These are phyloP conservation scores for Phragmatobia fuliginosa DNA, from an alignment of 2,888 invertebrate genomes.

Conservation along the genomic window DNA sequence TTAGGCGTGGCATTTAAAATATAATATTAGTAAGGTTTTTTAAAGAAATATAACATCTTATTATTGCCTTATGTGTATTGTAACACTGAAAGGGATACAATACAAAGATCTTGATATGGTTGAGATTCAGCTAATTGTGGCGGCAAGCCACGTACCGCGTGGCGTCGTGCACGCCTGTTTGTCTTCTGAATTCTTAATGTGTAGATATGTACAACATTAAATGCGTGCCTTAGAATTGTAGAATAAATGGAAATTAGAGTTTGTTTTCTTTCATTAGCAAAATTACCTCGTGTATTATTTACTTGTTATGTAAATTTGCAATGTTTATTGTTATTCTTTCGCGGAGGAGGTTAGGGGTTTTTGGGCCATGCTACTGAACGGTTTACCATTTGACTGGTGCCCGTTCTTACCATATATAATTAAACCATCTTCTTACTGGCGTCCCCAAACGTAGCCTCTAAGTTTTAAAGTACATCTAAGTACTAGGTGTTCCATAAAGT, in stretches of 20 bases:
- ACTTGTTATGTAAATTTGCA: background rate
- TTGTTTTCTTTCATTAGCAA: slow-evolving; percentile 21
- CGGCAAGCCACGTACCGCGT: slow-evolving; percentile 21
- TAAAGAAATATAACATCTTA: background rate
- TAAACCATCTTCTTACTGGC: too few species aligned
- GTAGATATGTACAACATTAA: slow-evolving; percentile 11
- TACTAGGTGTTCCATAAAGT: too few species aligned
- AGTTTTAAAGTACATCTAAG: too few species aligned
- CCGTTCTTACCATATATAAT: too few species aligned
- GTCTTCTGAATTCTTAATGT: slow-evolving; percentile 40
- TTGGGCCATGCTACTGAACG: background rate
- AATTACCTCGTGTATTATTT: slow-evolving; percentile 18
- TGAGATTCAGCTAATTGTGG: slow-evolving; percentile 20
- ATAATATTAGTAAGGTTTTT: too few species aligned
- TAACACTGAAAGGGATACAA: background rate
- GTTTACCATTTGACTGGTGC: too few species aligned
- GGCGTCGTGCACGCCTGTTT: slow-evolving; percentile 18
- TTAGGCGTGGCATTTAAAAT: too few species aligned
- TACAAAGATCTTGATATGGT: background rate
- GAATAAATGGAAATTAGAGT: slow-evolving; percentile 30
- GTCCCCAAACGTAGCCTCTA: too few species aligned
- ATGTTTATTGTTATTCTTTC: background rate
- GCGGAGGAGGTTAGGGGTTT: background rate
- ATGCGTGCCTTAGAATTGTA: slow-evolving; percentile 21
- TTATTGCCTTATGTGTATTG: background rate